Evolutionary conservation across 2,888 invertebrate genomes (phyloP).

Genomic region (Choristoneura rosaceana): DNA sequence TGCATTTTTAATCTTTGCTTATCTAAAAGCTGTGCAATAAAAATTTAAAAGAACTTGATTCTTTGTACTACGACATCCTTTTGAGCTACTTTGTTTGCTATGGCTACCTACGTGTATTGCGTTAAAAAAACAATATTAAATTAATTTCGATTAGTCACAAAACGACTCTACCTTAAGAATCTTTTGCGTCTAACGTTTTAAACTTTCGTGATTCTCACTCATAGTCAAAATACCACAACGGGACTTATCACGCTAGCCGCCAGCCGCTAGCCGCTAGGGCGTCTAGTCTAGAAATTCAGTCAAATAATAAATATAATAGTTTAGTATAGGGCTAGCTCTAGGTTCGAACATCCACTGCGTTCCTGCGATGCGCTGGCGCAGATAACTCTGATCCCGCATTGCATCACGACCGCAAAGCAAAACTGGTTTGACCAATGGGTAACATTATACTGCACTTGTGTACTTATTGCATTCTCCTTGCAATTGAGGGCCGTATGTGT

Average conservation of each 20-base stretch:
- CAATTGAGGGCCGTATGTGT: conserved; percentile 11
- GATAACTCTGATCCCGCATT: conserved; percentile 42
- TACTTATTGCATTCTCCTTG: conserved; percentile 45
- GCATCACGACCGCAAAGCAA: conserved; percentile 50
- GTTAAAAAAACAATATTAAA: too few relatives aligned
- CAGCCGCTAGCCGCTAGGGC: too few relatives aligned
- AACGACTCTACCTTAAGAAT: not conserved
- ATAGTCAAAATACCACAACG: too few relatives aligned
- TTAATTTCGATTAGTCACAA: too few relatives aligned
- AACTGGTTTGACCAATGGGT: conserved; percentile 50
- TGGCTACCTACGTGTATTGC: too few relatives aligned
- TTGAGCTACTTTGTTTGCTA: too few relatives aligned
- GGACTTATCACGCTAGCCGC: too few relatives aligned
- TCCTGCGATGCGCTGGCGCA: conserved; percentile 40
- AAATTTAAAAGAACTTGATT: not conserved
- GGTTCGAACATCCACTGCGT: conserved; percentile 24
- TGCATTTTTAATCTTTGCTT: not conserved
- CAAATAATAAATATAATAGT: too few relatives aligned
- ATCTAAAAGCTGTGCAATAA: not conserved
- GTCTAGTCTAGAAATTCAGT: too few relatives aligned
- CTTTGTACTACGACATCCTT: too few relatives aligned
- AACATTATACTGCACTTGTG: conserved; percentile 48
- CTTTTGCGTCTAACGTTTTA: too few relatives aligned
- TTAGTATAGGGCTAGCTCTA: conserved; percentile 1
- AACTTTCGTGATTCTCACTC: too few relatives aligned